These are phyloP conservation scores for Phoenicopterus ruber DNA, from an alignment of 2,113 vertebrate species.

Conservation along the genomic window DNA sequence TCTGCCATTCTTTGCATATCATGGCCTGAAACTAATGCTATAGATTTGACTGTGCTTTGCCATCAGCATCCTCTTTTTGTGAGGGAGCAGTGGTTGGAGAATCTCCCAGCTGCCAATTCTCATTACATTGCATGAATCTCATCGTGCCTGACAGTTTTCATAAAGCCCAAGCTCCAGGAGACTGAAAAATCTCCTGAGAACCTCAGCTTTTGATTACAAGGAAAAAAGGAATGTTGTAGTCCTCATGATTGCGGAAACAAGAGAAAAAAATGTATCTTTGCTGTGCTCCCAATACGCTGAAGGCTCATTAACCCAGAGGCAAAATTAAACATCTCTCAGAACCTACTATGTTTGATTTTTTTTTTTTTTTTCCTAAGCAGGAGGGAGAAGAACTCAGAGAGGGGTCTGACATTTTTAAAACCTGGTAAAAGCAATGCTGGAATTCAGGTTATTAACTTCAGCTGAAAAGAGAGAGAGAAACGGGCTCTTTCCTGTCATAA, in stretches of 20 bases:
- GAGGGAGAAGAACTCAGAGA: conserved; percentile 1
- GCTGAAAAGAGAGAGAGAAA: neutral
- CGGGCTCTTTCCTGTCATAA: neutral
- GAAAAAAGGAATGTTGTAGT: neutral
- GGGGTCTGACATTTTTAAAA: neutral
- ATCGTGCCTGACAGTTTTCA: neutral
- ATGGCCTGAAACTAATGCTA: neutral
- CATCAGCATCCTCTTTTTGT: neutral
- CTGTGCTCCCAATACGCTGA: neutral
- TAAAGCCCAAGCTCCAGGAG: neutral
- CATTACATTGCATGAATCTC: neutral
- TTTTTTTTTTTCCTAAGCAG: neutral
- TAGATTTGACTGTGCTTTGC: neutral
- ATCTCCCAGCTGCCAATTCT: neutral
- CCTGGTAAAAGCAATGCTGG: neutral
- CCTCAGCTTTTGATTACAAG: conserved; percentile 6
- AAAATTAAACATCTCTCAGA: conserved; percentile 8
- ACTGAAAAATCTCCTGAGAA: conserved; percentile 1
- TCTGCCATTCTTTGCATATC: neutral
- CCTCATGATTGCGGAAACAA: neutral
- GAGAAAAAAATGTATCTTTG: neutral
- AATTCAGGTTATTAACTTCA: neutral
- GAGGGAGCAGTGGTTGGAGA: neutral
- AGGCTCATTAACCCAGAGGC: neutral
- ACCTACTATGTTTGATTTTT: neutral